A percentile compares a stretch with the other conserved stretches of the same genome.
Conservation (phyloP, 2,113 vertebrate genomes). For the Desmodus rotundus region DNA sequence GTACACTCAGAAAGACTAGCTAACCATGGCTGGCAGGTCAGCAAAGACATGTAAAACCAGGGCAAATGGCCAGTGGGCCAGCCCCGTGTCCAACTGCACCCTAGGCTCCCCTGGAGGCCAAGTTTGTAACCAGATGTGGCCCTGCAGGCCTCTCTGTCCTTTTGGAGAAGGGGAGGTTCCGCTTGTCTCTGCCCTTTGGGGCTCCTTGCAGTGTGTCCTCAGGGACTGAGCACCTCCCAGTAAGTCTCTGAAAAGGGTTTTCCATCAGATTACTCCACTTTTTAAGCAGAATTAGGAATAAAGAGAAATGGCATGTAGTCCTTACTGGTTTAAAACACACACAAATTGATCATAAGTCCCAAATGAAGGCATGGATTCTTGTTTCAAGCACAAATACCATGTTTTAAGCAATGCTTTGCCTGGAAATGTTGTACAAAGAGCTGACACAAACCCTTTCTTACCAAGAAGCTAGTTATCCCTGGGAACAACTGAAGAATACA, state of each 20-base stretch:
- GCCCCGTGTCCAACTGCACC: background rate
- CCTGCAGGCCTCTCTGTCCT: background rate
- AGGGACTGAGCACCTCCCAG: background rate
- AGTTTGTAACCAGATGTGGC: background rate
- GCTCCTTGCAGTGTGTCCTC: background rate
- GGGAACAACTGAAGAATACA: slow-evolving; percentile 63
- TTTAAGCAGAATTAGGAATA: slow-evolving; percentile 50
- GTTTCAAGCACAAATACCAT: slow-evolving; percentile 41
- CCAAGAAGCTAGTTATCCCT: slow-evolving; percentile 50
- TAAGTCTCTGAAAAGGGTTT: background rate
- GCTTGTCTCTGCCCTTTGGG: background rate
- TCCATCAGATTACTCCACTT: background rate
- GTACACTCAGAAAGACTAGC: background rate
- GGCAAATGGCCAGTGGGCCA: background rate
- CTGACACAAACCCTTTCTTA: slow-evolving; percentile 61
- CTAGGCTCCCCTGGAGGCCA: background rate
- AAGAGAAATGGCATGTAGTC: background rate
- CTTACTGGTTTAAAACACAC: background rate
- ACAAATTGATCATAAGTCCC: background rate
- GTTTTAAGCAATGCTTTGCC: slow-evolving; percentile 49
- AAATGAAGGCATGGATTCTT: slow-evolving; percentile 58
- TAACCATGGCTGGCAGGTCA: background rate
- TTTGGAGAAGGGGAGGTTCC: background rate
- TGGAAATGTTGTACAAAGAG: slow-evolving; percentile 53
- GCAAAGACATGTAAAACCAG: background rate